phyloP scores from a whole-genome alignment of 2,888 invertebrate species.

The Acleris literana region DNA sequence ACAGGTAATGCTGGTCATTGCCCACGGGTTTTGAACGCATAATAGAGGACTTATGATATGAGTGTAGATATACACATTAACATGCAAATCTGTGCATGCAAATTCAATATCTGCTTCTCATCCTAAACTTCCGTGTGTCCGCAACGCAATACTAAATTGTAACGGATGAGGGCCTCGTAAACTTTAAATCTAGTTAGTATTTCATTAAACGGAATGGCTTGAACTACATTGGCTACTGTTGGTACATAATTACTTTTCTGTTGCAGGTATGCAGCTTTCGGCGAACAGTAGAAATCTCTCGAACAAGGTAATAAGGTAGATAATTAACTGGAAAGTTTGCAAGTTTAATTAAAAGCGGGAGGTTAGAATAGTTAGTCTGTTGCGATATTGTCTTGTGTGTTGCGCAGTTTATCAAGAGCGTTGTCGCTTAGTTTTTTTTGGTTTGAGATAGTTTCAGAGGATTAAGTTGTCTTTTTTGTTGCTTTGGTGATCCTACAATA shows the following conservation, averaged over 20 bases:
- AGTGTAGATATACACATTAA: too few relatives aligned
- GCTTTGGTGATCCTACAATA: background rate
- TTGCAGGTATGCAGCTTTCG: slow-evolving; percentile 34
- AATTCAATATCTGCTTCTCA: background rate
- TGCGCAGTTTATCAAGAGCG: slow-evolving; percentile 7
- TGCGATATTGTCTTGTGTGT: slow-evolving; percentile 19
- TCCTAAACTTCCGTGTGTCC: slow-evolving; percentile 22
- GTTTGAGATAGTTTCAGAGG: background rate
- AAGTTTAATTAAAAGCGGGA: slow-evolving; percentile 32
- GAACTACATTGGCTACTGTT: slow-evolving; percentile 36
- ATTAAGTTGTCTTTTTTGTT: background rate
- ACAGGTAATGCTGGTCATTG: too few relatives aligned
- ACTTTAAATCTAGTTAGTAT: slow-evolving; percentile 38
- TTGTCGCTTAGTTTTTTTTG: slow-evolving; percentile 10
- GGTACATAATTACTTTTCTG: slow-evolving; percentile 35
- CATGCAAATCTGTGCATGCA: too few relatives aligned
- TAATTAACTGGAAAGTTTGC: slow-evolving; percentile 6
- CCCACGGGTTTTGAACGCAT: too few relatives aligned
- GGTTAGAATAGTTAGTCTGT: slow-evolving; percentile 28
- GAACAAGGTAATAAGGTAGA: slow-evolving; percentile 6
- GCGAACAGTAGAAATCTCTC: slow-evolving; percentile 1
- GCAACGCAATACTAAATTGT: slow-evolving; percentile 24
- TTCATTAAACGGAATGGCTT: slow-evolving; percentile 35
- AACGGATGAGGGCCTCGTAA: slow-evolving; percentile 35
- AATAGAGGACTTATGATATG: too few relatives aligned